Base-by-base conservation (phyloP, 2,797 vertebrate genomes). In the Etheostoma perlongum region DNA sequence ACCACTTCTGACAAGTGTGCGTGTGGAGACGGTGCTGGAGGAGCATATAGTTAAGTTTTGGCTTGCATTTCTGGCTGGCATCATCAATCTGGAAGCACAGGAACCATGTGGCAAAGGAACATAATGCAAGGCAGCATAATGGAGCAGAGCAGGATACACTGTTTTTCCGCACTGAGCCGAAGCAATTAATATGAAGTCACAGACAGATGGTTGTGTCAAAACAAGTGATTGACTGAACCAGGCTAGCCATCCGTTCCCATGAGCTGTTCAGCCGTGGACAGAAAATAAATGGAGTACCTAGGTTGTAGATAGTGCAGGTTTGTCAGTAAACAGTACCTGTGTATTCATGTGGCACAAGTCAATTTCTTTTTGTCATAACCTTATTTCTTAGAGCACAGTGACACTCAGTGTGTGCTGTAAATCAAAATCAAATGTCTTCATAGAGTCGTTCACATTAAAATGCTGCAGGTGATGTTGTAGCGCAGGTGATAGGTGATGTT, bases 161-260 rank as follows among this genome's bases (percentile, higher is more conserved):
- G 77, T 72, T 64, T 67, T 77, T 36, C 48, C 13, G 14, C 66
- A 6, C 47, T 11, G 63, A 76, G 79, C 55, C 5, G n/a, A 49
- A 73, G 74, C 89, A 80, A 85, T 87, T 87, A 87, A 74, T 64
- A 11, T 67, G 74, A 85, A 47, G 4, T 42, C 11, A 42, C 57
- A 78, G 88, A 84, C 81, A 75, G 87, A 88, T 79, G 75, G 82
- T 8, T 8, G 67, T 55, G 86, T 85, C 85, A 74, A 18, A 75
- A 46, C 60, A 8, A 60, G 27, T 85, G 83, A 88, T 65, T 79
- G 85, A 83, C 78, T 83, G 78, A 79, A 84, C 48, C 86, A 54
- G 86, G 76, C 82, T 80, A 70, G 63, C 66, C 62, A 33, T 67
- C 52, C 54, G 27, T 65, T 62, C 23, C 30, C 30, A 15, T 2